Evolutionary conservation across 2,797 vertebrate species (phyloP), one percentile per base, ranked within the genome.

Genomic region (Acestrorhynchus altus): DNA sequence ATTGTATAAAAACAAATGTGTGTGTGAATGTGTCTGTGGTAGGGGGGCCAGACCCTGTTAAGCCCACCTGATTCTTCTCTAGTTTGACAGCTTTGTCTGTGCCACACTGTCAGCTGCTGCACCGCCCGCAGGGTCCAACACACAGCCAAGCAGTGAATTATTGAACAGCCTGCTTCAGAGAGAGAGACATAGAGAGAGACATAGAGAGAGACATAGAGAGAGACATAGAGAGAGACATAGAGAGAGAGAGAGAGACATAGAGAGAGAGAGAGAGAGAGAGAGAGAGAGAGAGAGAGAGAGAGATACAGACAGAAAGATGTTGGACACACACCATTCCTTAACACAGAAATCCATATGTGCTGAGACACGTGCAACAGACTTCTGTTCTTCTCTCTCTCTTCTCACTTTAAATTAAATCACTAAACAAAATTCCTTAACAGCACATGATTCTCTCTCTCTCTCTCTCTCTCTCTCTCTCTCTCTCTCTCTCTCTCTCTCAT

Each of bases 81-180:
- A 75, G 78, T 89, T 87, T 86, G 84, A 90, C 89, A 91, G 86
- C 87, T 86, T 89, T 84, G 81, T 87, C 82, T 90, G 87, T 86
- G 85, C 76, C 81, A 86, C 87, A 87, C 86, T 91, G 86, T 89
- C 90, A 91, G 89, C 81, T 84, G 81, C 72, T 80, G 76, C 81
- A 79, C 89, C 92, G 88, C 90, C 88, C 85, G 88, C 88, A 86
- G 89, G 83, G 88, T 81, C 83, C 74, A 80, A 84, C 77, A 80
- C 57, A 86, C 70, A 78, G 83, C 85, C 84, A 80, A 81, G 81
- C 81, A 84, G 89, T 92, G 87, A 92, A 92, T 93, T 92, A 92
- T 91, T 92, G 88, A 92, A 87, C 87, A 88, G 87, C 83, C 83
- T 85, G 85, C 71, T 78, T 70, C 51, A 83, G 87, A 87, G 83